phyloP scores from a whole-genome alignment of 2,888 invertebrate species.

The Sminthurides aquaticus region DNA sequence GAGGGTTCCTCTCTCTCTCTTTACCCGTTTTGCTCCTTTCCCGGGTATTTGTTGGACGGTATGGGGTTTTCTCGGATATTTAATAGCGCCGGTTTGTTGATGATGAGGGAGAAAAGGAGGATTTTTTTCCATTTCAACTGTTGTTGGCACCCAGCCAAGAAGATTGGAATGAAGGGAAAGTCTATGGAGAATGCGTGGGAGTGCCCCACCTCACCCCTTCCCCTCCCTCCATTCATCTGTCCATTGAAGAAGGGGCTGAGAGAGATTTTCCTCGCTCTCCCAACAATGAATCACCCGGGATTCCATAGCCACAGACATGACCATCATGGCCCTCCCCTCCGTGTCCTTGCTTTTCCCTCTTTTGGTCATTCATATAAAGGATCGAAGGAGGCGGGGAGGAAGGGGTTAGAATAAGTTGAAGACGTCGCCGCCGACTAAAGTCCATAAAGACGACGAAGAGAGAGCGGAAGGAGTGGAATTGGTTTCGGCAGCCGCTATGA shows the following conservation, averaged over 20 bases:
- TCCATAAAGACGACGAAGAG: no score
- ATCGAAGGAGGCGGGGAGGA: no score
- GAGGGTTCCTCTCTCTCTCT: no score
- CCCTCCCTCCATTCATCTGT: conserved; percentile 5
- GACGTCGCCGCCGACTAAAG: no score
- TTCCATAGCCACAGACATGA: no score
- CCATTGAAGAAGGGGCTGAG: background rate
- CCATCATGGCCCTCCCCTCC: no score
- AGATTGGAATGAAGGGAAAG: conserved; percentile 1
- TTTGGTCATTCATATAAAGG: no score
- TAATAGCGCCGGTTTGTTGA: background rate
- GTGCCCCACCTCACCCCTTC: conserved; percentile 1
- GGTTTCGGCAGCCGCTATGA: no score
- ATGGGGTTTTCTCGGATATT: background rate
- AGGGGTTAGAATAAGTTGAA: no score
- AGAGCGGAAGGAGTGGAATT: background rate
- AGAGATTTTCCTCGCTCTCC: background rate
- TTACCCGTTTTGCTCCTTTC: no score
- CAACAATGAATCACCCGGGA: conserved; percentile 4
- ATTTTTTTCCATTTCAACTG: background rate
- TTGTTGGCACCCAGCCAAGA: background rate
- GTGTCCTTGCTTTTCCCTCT: no score
- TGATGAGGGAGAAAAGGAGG: background rate
- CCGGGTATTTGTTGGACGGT: background rate
- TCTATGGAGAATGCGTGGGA: conserved; percentile 7